Evolutionary conservation across 2,797 vertebrate species (phyloP).

Genomic region (Onychomys arenicola): DNA sequence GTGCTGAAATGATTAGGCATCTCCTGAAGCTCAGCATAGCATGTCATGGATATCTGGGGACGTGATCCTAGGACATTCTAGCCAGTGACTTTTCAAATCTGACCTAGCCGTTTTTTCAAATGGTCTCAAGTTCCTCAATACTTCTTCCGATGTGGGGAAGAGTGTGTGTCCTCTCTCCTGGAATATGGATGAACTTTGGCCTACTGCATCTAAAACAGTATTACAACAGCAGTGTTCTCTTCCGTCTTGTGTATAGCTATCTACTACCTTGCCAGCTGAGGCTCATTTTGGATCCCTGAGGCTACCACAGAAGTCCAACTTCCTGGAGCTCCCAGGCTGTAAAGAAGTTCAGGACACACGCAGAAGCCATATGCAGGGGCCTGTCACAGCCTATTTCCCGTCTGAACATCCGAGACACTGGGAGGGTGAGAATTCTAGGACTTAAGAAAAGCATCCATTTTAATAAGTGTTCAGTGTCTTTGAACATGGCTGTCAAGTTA

Average conservation of each 20-base stretch:
- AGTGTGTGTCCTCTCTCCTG: not conserved
- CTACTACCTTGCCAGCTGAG: not conserved
- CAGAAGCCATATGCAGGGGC: not conserved
- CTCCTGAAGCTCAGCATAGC: not conserved
- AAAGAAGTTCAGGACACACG: not conserved
- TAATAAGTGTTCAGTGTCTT: not conserved
- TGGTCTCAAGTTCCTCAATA: not conserved
- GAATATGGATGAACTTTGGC: not conserved
- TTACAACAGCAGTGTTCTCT: not conserved
- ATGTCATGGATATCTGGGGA: too few relatives aligned
- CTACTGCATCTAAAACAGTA: not conserved
- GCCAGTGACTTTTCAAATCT: not conserved
- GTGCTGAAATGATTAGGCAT: not conserved
- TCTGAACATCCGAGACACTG: not conserved
- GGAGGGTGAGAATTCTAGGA: not conserved
- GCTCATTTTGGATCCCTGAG: not conserved
- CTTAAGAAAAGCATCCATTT: not conserved
- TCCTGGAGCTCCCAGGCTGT: not conserved
- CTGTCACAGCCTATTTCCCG: not conserved
- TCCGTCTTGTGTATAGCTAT: not conserved
- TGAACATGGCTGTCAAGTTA: constrained; percentile 16
- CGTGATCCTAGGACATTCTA: not conserved
- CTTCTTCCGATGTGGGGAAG: not conserved
- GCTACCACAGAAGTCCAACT: not conserved
- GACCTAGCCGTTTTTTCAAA: not conserved